A percentile compares a stretch with the other conserved stretches of the same genome.
These are phyloP conservation scores for Falco berigora DNA, from an alignment of 2,797 vertebrate species.

Conservation along the genomic window DNA sequence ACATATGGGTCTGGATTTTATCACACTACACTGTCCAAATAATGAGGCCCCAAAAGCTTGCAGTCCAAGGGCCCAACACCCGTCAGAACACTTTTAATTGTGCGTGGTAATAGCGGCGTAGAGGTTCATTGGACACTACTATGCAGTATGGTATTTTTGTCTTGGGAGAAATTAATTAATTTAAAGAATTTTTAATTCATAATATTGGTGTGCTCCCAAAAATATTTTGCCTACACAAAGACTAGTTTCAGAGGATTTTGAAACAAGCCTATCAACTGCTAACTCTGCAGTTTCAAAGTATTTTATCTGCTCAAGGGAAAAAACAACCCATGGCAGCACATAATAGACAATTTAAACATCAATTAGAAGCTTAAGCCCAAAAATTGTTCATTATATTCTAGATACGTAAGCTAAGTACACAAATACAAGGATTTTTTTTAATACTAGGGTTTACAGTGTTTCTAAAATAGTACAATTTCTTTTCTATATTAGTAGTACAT, in stretches of 20 bases:
- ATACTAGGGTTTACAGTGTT: not conserved
- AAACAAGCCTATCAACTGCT: not conserved
- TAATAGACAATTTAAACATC: not conserved
- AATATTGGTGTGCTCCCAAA: not conserved
- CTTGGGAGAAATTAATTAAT: not conserved
- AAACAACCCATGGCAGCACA: not conserved
- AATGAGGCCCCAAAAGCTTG: not conserved
- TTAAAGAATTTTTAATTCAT: not conserved
- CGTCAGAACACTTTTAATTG: not conserved
- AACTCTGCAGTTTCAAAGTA: not conserved
- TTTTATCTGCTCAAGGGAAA: not conserved
- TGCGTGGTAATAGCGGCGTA: fast-evolving
- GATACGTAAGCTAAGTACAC: not conserved
- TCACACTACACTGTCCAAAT: not conserved
- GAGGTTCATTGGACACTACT: not conserved
- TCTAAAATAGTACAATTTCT: not conserved
- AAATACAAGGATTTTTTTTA: not conserved
- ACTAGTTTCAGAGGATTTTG: not conserved
- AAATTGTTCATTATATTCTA: not conserved
- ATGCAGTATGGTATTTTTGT: not conserved
- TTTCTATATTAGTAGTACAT: not conserved
- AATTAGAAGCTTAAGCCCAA: not conserved
- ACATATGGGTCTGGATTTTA: not conserved
- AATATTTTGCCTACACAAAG: not conserved
- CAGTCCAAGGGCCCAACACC: not conserved